Percentiles rank a stretch among this genome's conserved stretches.
phyloP scores from a whole-genome alignment of 2,113 vertebrate genomes.

The Ageneiosus marmoratus region DNA sequence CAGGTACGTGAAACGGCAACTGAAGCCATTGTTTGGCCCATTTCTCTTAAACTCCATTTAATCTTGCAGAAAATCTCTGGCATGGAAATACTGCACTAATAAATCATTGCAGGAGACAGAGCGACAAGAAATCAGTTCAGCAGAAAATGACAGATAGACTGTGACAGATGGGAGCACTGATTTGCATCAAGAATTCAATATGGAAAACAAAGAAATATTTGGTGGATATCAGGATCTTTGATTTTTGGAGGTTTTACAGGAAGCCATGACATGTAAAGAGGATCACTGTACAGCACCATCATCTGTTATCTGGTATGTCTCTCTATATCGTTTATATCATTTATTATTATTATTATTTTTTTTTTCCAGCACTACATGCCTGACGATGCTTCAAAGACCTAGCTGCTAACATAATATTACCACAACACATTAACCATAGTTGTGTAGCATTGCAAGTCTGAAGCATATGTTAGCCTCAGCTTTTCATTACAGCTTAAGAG shows the following conservation, averaged over 20 bases:
- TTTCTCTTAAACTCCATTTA: neutral
- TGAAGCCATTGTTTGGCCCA: neutral
- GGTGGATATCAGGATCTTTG: neutral
- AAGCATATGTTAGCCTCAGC: neutral
- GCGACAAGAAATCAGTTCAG: neutral
- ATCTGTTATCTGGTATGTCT: slow-evolving; percentile 16
- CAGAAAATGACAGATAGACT: slow-evolving; percentile 9
- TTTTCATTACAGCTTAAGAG: neutral
- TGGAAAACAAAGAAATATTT: slow-evolving; percentile 2
- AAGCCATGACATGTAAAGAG: neutral
- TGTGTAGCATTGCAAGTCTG: neutral
- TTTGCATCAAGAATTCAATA: slow-evolving; percentile 1
- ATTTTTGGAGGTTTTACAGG: neutral
- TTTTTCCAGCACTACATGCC: neutral
- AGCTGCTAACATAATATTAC: neutral
- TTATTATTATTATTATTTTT: too few species aligned
- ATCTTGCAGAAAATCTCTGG: neutral
- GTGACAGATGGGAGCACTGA: neutral
- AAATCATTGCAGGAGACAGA: neutral
- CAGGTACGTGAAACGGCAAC: slow-evolving; percentile 8
- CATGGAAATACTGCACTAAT: neutral
- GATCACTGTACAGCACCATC: neutral
- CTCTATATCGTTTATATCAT: too few species aligned
- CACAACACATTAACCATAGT: neutral
- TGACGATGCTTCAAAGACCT: neutral